Evolutionary conservation across 1,140 invertebrate genomes (phyloP).

Genomic region (Penaeus vannamei): DNA sequence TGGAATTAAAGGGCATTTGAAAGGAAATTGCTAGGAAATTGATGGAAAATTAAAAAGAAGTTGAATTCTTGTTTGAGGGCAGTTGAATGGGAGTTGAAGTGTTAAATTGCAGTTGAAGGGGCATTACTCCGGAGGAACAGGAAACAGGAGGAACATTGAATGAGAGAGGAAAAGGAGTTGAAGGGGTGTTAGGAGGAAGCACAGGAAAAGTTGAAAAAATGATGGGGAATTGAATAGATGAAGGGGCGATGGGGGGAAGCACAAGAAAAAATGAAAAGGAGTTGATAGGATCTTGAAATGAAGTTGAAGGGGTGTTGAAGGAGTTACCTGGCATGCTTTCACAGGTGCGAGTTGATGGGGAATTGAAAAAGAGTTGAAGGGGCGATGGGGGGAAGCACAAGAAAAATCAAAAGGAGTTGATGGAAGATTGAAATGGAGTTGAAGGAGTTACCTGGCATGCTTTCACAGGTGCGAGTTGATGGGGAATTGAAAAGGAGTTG

Average conservation of each 20-base stretch:
- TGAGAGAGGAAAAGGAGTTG: too few species aligned
- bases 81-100: neutral
- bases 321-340: conserved; percentile 54
- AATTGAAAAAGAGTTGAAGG: neutral
- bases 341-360: too few species aligned
- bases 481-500: too few species aligned
- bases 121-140: neutral
- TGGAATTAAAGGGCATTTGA: neutral
- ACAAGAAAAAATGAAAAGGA: neutral
- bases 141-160: neutral
- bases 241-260: too few species aligned
- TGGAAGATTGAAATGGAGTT: too few species aligned
- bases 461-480: conserved; percentile 67
- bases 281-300: neutral
- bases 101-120: neutral
- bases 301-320: neutral
- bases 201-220: neutral
- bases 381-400: neutral
- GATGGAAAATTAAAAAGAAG: neutral
- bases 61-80: neutral
- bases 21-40: neutral
- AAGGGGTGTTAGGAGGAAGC: neutral
- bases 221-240: too few species aligned
- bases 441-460: conserved; percentile 65
- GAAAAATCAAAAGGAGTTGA: neutral